Conservation (phyloP, 2,113 vertebrate species). For the Crotophaga sulcirostris region DNA sequence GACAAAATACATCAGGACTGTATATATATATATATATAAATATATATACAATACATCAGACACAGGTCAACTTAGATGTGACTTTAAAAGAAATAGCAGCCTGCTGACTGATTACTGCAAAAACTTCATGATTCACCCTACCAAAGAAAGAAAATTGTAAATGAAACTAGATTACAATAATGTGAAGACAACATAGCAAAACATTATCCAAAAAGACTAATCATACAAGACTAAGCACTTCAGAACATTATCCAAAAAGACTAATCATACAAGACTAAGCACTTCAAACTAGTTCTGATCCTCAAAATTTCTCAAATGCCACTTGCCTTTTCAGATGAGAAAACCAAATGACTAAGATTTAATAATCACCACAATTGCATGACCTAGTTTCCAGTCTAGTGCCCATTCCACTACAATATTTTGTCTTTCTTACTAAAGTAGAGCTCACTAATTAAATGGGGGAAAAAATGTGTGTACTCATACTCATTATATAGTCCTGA, state of each 20-base stretch:
- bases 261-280: background rate
- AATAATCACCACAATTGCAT: background rate
- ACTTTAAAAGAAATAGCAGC: background rate
- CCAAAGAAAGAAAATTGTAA: background rate
- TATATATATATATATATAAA: too few relatives aligned
- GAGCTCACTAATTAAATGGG: background rate
- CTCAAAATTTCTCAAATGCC: background rate
- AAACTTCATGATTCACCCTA: background rate
- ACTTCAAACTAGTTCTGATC: background rate
- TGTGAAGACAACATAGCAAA: background rate
- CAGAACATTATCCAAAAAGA: background rate
- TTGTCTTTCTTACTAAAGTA: constrained; percentile 2
- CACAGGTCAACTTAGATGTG: background rate
- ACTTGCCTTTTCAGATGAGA: background rate
- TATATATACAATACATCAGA: too few relatives aligned
- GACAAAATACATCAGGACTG: background rate
- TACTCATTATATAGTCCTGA: background rate
- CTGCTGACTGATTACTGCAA: background rate
- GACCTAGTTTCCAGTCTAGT: constrained; percentile 43
- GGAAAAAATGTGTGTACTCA: background rate
- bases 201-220: background rate
- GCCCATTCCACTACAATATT: background rate
- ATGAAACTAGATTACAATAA: background rate
- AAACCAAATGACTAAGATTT: background rate
- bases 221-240: background rate